A percentile compares a stretch with the other conserved stretches of the same genome.
These are phyloP conservation scores for Riparia riparia DNA, from an alignment of 2,113 vertebrate species.

Conservation along the genomic window DNA sequence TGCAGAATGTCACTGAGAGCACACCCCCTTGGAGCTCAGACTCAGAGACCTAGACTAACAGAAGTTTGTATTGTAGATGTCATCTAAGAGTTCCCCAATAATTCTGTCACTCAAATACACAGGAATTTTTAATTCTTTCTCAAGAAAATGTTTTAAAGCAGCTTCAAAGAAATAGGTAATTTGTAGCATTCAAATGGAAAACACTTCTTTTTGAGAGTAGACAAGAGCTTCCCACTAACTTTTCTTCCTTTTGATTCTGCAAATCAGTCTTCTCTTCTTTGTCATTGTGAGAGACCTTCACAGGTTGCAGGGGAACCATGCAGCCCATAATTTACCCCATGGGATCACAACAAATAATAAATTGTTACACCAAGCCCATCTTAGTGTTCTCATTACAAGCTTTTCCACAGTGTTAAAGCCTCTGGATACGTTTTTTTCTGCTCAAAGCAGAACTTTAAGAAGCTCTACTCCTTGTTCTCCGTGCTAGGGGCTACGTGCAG, in stretches of 20 bases:
- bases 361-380: background rate
- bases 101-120: background rate
- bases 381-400: background rate
- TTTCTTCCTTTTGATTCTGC: background rate
- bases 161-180: background rate
- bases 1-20: background rate
- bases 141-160: background rate
- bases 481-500: fast-evolving
- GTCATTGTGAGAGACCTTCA: background rate
- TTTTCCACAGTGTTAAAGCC: background rate
- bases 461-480: background rate
- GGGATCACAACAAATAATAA: background rate
- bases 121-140: background rate
- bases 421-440: background rate
- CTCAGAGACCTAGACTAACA: background rate
- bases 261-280: background rate
- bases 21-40: background rate
- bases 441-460: background rate
- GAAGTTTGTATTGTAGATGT: background rate
- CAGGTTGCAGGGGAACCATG: background rate
- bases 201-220: background rate
- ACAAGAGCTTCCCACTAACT: background rate
- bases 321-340: background rate
- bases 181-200: background rate
- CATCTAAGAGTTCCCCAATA: background rate